Conservation (phyloP, 2,797 vertebrate genomes). For the Sebastes hubbsi region DNA sequence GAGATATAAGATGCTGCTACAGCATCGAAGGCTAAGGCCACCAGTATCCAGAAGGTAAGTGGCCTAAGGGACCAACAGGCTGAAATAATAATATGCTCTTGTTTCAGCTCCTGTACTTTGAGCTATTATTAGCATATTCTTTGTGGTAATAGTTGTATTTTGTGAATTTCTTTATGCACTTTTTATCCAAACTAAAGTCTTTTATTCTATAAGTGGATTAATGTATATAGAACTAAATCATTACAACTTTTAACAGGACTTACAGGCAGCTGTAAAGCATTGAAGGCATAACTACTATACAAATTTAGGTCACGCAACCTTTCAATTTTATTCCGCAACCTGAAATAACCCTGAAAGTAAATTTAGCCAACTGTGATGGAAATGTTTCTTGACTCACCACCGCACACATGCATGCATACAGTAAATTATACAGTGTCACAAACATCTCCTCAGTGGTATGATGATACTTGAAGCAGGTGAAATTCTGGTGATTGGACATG, state of each 20-base stretch:
- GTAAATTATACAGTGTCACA: constrained; percentile 29
- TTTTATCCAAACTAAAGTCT: not conserved
- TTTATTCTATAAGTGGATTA: not conserved
- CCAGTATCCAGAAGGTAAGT: constrained; percentile 12
- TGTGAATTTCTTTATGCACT: not conserved
- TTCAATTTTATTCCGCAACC: not conserved
- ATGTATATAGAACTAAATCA: not conserved
- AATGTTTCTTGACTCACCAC: not conserved
- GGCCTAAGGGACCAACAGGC: constrained; percentile 4
- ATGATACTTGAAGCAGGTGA: constrained; percentile 35
- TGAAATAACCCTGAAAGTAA: not conserved
- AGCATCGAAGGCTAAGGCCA: constrained; percentile 12
- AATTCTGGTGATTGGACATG: constrained; percentile 42
- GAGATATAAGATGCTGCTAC: constrained; percentile 21
- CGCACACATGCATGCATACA: not conserved
- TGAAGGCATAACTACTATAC: not conserved
- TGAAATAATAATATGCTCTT: constrained; percentile 19
- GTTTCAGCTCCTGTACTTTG: not conserved
- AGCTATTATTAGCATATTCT: not conserved
- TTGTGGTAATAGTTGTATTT: not conserved
- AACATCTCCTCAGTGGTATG: constrained; percentile 6
- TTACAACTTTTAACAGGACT: not conserved
- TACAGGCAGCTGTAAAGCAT: not conserved
- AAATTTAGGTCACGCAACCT: not conserved
- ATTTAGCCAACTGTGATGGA: not conserved